These are phyloP conservation scores for Meriones unguiculatus DNA, from an alignment of 2,113 vertebrate species.

Conservation along the genomic window DNA sequence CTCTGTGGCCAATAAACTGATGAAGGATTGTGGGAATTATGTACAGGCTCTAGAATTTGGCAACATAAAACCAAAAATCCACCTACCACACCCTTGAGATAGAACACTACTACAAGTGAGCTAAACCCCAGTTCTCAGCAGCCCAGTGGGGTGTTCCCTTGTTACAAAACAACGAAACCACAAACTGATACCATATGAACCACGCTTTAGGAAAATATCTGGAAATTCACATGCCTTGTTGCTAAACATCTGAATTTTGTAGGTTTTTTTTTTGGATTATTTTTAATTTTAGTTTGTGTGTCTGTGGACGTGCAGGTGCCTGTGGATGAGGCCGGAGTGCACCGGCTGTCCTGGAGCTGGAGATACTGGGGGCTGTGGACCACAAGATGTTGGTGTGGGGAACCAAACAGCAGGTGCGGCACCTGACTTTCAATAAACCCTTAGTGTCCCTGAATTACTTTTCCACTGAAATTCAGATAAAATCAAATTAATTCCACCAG, in stretches of 20 bases:
- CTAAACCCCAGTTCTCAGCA: background rate
- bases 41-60: background rate
- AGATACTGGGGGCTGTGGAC: no score
- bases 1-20: background rate
- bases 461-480: conserved; percentile 21
- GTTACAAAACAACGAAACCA: background rate
- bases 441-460: background rate
- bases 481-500: background rate
- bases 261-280: background rate
- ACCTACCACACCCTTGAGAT: background rate
- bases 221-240: background rate
- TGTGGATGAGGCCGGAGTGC: background rate
- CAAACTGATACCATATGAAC: background rate
- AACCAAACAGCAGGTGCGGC: background rate
- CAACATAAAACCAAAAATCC: background rate
- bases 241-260: background rate
- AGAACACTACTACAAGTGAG: background rate
- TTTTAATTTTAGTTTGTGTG: background rate
- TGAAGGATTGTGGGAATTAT: background rate
- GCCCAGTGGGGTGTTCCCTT: background rate
- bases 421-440: conserved; percentile 19
- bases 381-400: no score
- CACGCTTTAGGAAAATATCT: background rate
- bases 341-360: no score
- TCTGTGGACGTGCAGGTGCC: background rate